phyloP scores from a whole-genome alignment of 2,888 invertebrate genomes.

The Nomada ferruginata region DNA sequence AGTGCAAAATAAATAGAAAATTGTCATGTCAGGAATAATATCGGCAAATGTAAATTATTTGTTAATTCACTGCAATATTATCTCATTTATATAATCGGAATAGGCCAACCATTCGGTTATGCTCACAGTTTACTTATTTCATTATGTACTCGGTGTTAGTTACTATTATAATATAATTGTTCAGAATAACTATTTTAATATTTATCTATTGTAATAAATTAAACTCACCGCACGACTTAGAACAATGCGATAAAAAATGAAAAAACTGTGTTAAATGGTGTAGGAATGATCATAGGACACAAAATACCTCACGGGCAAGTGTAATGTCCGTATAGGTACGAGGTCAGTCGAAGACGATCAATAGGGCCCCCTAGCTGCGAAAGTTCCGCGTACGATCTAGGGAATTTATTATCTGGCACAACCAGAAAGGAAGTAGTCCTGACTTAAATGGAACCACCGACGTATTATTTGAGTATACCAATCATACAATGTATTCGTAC shows the following conservation, averaged over 20 bases:
- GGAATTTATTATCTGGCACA: conserved; percentile 13
- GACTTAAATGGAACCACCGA: no score
- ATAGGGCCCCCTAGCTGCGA: conserved; percentile 36
- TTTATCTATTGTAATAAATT: conserved; percentile 16
- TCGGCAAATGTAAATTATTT: conserved; percentile 16
- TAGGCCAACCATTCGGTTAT: conserved; percentile 19
- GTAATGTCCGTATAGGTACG: conserved; percentile 7
- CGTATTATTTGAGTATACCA: no score
- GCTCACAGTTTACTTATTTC: conserved; percentile 2
- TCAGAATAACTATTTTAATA: conserved; percentile 1
- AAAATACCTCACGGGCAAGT: conserved; percentile 36
- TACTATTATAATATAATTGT: not conserved
- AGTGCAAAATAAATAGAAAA: not conserved
- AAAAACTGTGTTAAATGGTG: conserved; percentile 18
- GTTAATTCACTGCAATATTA: conserved; percentile 39
- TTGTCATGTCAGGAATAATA: not conserved
- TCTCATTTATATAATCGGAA: conserved; percentile 64
- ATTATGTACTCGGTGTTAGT: not conserved
- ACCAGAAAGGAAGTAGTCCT: no score
- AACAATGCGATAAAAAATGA: conserved; percentile 40
- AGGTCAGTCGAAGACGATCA: conserved; percentile 23
- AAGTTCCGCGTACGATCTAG: conserved; percentile 22
- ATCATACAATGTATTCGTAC: no score
- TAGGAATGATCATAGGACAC: conserved; percentile 25
- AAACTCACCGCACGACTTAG: conserved; percentile 56